Percentiles rank a stretch among this genome's conserved stretches.
Conservation (phyloP, 2,888 invertebrate genomes). For the Lasioglossum malachurum region DNA sequence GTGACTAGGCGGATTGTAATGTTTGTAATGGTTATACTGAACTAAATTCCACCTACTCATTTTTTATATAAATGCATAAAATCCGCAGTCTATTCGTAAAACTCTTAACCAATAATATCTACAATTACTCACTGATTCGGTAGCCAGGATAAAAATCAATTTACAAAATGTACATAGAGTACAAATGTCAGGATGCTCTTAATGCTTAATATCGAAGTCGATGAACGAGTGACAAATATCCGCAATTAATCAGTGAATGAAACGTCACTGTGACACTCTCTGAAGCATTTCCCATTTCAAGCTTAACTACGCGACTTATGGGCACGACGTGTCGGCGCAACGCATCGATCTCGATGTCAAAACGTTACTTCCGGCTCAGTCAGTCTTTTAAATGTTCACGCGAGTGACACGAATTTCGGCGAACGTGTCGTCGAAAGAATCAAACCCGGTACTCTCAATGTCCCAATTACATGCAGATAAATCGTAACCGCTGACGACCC, state of each 20-base stretch:
- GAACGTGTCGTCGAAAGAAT: neutral
- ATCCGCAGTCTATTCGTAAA: no score
- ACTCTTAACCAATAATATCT: no score
- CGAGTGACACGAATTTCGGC: constrained; percentile 4
- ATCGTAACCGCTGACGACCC: neutral
- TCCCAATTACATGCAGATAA: neutral
- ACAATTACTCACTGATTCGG: no score
- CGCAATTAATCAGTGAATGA: neutral
- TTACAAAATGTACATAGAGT: no score
- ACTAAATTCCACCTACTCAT: no score
- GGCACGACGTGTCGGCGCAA: neutral
- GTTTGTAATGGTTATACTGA: no score
- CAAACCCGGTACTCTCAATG: neutral
- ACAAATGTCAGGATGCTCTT: no score
- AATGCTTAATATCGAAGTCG: no score
- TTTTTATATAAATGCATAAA: no score
- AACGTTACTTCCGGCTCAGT: neutral
- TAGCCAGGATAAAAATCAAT: no score
- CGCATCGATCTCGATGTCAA: neutral
- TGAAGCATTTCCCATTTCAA: neutral
- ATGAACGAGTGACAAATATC: no score
- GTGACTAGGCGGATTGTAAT: no score
- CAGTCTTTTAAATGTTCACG: constrained; percentile 2
- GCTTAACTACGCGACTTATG: neutral
- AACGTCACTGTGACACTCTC: neutral